phyloP scores from a whole-genome alignment of 1,140 invertebrate genomes.

The Ctenoplectra terminalis region DNA sequence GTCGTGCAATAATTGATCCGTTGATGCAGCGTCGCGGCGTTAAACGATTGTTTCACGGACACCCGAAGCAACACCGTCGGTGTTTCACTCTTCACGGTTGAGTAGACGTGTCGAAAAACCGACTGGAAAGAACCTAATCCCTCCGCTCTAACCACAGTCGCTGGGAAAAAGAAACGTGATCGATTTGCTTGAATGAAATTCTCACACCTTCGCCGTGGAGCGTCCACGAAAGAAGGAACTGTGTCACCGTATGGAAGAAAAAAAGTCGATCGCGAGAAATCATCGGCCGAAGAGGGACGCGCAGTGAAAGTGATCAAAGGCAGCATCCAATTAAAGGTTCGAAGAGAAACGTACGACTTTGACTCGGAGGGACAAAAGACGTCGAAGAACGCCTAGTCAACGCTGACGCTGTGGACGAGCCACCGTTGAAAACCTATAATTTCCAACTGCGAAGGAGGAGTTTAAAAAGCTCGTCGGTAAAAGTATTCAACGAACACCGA shows the following conservation, averaged over 20 bases:
- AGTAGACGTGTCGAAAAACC: not conserved
- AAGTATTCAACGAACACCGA: slow-evolving; percentile 1
- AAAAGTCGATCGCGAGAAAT: not conserved
- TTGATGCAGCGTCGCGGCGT: not conserved
- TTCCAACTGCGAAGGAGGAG: not conserved
- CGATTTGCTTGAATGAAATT: slow-evolving; percentile 1
- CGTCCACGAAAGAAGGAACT: not conserved
- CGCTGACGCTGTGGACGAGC: too few species aligned
- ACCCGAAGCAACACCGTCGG: not conserved
- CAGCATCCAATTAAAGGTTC: not conserved
- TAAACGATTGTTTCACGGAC: slow-evolving; percentile 8
- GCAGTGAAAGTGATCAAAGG: slow-evolving; percentile 12
- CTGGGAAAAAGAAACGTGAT: not conserved
- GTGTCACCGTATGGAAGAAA: not conserved
- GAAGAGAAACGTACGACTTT: not conserved
- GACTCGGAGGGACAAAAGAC: not conserved
- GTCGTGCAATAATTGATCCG: slow-evolving; percentile 17
- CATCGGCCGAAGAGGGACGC: not conserved
- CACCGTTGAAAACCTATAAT: slow-evolving; percentile 24
- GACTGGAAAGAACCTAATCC: too few species aligned
- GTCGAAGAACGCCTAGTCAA: slow-evolving; percentile 23
- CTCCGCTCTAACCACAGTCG: too few species aligned
- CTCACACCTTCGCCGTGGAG: not conserved
- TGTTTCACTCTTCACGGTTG: slow-evolving; percentile 11
- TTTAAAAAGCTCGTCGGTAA: slow-evolving; percentile 17